Evolutionary conservation across 2,113 vertebrate genomes (phyloP), one percentile per base, ranked within the genome.

Genomic region (Halichoerus grypus): DNA sequence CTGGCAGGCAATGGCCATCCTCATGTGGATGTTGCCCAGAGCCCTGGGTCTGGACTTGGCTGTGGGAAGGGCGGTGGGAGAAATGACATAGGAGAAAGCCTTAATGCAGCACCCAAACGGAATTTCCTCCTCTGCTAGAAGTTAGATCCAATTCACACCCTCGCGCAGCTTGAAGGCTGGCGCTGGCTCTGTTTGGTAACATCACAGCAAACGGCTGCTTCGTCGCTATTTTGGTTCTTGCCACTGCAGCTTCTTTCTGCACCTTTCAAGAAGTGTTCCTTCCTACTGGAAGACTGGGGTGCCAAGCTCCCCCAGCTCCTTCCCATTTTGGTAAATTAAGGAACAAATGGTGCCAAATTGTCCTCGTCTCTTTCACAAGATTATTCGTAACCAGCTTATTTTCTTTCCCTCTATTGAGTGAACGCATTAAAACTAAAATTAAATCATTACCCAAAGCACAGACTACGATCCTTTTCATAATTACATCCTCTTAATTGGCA

Each of bases 401-500:
- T 97, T 77, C 98, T 97, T 95, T 98, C 94, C 89, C 97, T 96
- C 13, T 93, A 82, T 98, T 97, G 95, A 90, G 86, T 71, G 94
- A 96, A 88, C 91, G 97, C 98, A 98, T 98, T 98, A 97, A 98
- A 97, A 97, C 92, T 91, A 97, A 98, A 98, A 98, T 98, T 98
- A 98, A 99, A 98, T 98, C 98, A 98, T 99, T 98, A 98, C 94
- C 96, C 97, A 81, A 84, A 97, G 98, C 98, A 96, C 92, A 98
- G 98, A 98, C 95, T 93, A 95, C 90, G 86, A 91, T 97, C 97
- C 98, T 95, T 97, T 98, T 97, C 95, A 95, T 98, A 98, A 99
- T 98, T 98, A 98, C 98, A 98, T 96, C 74, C 92, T 92, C 97
- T 97, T 99, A 99, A 99, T 99, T 99, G 99, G 98, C 98, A 98